Conservation (phyloP, 2,888 invertebrate genomes). For the Parnassius orleans region DNA sequence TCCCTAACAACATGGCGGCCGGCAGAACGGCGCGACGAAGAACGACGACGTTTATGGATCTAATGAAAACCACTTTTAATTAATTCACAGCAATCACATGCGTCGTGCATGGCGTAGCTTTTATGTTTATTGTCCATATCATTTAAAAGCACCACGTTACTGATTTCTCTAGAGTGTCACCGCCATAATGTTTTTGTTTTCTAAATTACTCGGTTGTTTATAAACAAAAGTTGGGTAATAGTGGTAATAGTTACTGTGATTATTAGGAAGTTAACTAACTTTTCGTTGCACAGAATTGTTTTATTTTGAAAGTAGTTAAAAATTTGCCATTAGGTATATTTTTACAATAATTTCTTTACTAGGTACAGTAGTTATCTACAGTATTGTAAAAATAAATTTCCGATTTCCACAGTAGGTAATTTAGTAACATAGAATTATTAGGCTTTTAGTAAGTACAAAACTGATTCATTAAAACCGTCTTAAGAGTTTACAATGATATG, state of each 20-base stretch:
- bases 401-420: no score
- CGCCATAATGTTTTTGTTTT: constrained; percentile 61
- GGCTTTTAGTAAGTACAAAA: no score
- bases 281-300: constrained; percentile 64
- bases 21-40: constrained; percentile 33
- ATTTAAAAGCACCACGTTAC: constrained; percentile 71
- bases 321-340: no score
- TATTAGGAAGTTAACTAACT: constrained; percentile 59
- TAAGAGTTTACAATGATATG: no score
- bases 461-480: no score
- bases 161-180: constrained; percentile 79
- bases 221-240: constrained; percentile 43
- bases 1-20: constrained; percentile 42
- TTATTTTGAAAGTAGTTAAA: constrained; percentile 4
- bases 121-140: constrained; percentile 78
- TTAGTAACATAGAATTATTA: no score
- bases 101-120: constrained; percentile 63
- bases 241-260: constrained; percentile 46
- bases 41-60: constrained; percentile 57
- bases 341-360: no score
- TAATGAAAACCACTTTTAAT: constrained; percentile 78
- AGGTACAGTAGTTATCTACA: no score
- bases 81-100: constrained; percentile 78
- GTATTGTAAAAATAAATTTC: no score
- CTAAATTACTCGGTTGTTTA: constrained; percentile 47